A percentile compares a stretch with the other conserved stretches of the same genome.
Conservation (phyloP, 2,113 vertebrate genomes). For the Trachemys scripta region DNA sequence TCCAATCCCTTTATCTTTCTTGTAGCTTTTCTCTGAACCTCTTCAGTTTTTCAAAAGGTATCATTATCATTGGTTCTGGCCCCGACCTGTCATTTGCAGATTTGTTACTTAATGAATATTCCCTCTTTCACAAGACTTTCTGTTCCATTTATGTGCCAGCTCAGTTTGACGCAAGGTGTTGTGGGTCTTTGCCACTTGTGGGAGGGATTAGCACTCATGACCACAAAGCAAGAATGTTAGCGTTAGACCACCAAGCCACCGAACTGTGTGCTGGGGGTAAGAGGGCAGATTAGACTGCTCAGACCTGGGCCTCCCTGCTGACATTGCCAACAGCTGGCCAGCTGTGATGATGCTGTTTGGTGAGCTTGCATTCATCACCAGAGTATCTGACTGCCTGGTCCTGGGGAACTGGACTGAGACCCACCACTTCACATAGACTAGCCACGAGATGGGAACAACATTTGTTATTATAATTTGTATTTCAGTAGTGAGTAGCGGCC, state of each 20-base stretch:
- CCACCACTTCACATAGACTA: not conserved
- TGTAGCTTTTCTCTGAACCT: not conserved
- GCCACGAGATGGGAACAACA: not conserved
- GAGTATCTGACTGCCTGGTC: not conserved
- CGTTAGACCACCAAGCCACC: not conserved
- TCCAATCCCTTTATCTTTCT: not conserved
- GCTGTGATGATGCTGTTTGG: not conserved
- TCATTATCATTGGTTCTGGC: accelerated
- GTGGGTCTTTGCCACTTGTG: not conserved
- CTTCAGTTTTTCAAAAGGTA: not conserved
- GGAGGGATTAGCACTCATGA: not conserved
- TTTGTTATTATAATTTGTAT: not conserved
- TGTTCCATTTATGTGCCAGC: not conserved
- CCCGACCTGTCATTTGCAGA: not conserved
- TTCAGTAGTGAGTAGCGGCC: not conserved
- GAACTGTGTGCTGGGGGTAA: no score
- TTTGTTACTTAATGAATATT: not conserved
- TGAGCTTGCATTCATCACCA: not conserved
- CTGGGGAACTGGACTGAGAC: not conserved
- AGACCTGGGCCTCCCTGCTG: not conserved
- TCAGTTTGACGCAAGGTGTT: not conserved
- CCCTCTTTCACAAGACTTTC: accelerated
- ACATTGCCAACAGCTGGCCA: not conserved
- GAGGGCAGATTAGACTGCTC: not conserved
- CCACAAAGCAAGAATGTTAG: not conserved